phyloP scores from a whole-genome alignment of 2,888 invertebrate species.

The Callyntrura guangdongensis region DNA sequence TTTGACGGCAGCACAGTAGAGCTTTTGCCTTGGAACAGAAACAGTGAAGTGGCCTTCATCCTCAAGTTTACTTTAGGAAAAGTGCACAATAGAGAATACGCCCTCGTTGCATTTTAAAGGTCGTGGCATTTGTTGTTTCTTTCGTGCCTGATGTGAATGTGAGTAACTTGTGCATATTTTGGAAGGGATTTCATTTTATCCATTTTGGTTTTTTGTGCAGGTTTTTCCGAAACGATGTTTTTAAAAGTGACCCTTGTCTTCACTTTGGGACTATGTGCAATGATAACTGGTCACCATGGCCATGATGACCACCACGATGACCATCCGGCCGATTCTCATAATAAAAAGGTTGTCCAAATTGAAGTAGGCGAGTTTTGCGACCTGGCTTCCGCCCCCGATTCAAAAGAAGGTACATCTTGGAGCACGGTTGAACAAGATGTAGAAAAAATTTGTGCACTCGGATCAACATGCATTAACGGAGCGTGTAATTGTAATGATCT shows the following conservation, averaged over 20 bases:
- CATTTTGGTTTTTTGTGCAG: neutral
- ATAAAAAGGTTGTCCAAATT: constrained; percentile 22
- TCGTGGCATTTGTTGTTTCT: neutral
- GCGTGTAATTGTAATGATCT: constrained; percentile 78
- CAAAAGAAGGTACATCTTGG: constrained; percentile 64
- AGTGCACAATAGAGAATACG: neutral
- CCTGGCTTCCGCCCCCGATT: constrained; percentile 60
- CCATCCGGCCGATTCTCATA: neutral
- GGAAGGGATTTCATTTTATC: neutral
- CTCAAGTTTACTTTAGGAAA: too few relatives aligned
- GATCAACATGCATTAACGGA: constrained; percentile 65
- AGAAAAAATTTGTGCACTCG: constrained; percentile 60
- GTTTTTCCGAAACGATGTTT: neutral
- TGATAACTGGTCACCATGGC: constrained; percentile 2
- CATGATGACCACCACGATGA: constrained; percentile 15
- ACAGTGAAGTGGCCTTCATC: constrained; percentile 36
- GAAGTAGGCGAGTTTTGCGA: constrained; percentile 63
- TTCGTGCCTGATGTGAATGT: neutral
- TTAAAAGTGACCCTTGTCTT: neutral
- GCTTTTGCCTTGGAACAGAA: constrained; percentile 27
- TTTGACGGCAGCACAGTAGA: constrained; percentile 26
- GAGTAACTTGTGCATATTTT: neutral
- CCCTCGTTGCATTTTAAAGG: neutral
- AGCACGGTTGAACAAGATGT: constrained; percentile 70
- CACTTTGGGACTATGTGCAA: neutral